A percentile compares a stretch with the other conserved stretches of the same genome.
These are phyloP conservation scores for Picus viridis DNA, from an alignment of 2,797 vertebrate genomes.

Conservation along the genomic window DNA sequence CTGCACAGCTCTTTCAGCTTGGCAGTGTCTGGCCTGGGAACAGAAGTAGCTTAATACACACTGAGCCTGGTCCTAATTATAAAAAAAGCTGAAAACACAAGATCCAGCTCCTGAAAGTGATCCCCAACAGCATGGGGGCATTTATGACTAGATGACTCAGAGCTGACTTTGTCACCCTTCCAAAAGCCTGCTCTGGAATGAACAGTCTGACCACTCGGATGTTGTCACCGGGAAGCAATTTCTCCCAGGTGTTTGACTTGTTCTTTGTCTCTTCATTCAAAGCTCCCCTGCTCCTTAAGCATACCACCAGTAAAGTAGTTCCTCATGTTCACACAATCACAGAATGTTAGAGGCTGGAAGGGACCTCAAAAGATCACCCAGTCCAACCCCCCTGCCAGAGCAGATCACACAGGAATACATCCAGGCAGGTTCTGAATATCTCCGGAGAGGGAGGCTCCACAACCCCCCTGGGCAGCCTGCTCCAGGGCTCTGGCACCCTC, in stretches of 20 bases:
- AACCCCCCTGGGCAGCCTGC: too few species aligned
- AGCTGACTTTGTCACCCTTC: neutral
- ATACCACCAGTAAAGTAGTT: neutral
- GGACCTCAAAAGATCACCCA: too few species aligned
- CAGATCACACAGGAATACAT: too few species aligned
- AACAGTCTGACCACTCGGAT: conserved; percentile 3
- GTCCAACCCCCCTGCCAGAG: too few species aligned
- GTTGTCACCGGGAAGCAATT: conserved; percentile 26
- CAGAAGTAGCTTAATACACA: neutral
- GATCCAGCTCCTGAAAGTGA: neutral
- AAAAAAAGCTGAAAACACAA: conserved; percentile 20
- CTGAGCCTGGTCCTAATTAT: neutral
- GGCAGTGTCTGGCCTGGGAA: neutral
- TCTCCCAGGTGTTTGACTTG: conserved; percentile 31
- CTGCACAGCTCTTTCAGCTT: neutral
- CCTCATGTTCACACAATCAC: too few species aligned
- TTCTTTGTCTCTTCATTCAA: conserved; percentile 16
- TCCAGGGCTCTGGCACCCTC: too few species aligned
- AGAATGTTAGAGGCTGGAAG: too few species aligned
- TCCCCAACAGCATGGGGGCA: neutral
- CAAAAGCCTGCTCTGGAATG: neutral
- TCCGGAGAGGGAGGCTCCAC: too few species aligned
- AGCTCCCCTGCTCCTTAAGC: conserved; percentile 9
- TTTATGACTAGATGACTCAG: conserved; percentile 1
- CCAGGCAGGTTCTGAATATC: too few species aligned